These are phyloP conservation scores for Periophthalmodon schlosseri DNA, from an alignment of 2,113 vertebrate species.

Conservation along the genomic window DNA sequence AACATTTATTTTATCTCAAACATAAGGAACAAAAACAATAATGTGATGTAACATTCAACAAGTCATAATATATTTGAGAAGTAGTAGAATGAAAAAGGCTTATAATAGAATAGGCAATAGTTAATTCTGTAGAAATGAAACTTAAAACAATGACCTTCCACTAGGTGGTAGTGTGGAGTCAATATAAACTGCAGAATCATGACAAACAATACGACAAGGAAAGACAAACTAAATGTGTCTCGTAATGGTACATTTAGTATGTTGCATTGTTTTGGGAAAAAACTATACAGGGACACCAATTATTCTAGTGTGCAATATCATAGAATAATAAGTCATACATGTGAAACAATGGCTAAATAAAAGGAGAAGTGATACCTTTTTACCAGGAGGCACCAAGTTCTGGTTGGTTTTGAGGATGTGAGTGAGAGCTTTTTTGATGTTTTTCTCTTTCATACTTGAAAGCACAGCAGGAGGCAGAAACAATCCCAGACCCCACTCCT, in stretches of 20 bases:
- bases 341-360: not conserved
- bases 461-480: slow-evolving; percentile 97
- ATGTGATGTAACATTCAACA: too few relatives aligned
- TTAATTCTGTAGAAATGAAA: not conserved
- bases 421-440: slow-evolving; percentile 98
- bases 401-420: slow-evolving; percentile 99
- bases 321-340: not conserved
- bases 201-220: not conserved
- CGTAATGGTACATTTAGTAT: not conserved
- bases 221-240: not conserved
- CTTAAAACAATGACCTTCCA: slow-evolving; percentile 28
- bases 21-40: too few relatives aligned
- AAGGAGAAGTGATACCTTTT: slow-evolving; percentile 84
- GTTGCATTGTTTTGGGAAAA: not conserved
- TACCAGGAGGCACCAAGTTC: slow-evolving; percentile 96
- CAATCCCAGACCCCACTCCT: slow-evolving; percentile 97
- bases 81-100: too few relatives aligned
- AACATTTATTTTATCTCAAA: not conserved
- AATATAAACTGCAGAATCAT: slow-evolving; percentile 5
- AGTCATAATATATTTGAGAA: too few relatives aligned
- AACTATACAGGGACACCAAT: not conserved
- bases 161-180: slow-evolving; percentile 49
- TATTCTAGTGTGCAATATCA: not conserved
- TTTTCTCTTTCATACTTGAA: slow-evolving; percentile 99
- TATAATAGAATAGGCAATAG: not conserved